Evolutionary conservation across 2,113 vertebrate species (phyloP).

Genomic region (Lampris megalopsis): DNA sequence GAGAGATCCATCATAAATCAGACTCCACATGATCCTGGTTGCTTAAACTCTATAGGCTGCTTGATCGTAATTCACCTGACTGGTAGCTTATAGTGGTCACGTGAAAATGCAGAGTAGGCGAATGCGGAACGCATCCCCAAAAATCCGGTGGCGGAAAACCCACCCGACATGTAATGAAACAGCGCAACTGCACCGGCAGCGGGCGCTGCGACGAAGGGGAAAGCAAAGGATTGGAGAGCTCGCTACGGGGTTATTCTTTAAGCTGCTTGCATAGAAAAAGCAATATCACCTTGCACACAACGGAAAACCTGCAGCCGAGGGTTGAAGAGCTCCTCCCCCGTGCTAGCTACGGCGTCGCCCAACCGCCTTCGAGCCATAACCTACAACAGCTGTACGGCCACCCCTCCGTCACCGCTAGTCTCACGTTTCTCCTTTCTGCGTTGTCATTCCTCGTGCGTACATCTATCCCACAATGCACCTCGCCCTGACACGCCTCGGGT

Average conservation of each 20-base stretch:
- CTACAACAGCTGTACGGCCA: neutral
- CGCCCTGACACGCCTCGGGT: neutral
- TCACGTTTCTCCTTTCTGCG: constrained; percentile 22
- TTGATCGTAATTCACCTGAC: neutral
- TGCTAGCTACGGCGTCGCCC: neutral
- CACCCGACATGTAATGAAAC: neutral
- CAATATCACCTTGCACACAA: neutral
- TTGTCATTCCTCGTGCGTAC: constrained; percentile 12
- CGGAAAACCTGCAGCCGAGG: constrained; percentile 7
- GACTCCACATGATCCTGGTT: neutral
- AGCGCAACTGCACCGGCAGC: neutral
- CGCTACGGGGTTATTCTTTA: too few relatives aligned
- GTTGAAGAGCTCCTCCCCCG: neutral
- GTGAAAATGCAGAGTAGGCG: neutral
- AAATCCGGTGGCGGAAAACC: constrained; percentile 7
- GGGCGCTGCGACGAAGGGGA: neutral
- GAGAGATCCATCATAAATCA: constrained; percentile 1
- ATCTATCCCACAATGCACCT: constrained; percentile 24
- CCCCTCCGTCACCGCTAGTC: neutral
- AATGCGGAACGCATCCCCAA: neutral
- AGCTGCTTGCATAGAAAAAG: neutral
- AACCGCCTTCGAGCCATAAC: neutral
- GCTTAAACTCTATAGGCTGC: too few relatives aligned
- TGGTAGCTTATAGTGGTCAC: constrained; percentile 10
- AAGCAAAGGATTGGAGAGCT: neutral